A percentile compares a stretch with the other conserved stretches of the same genome.
Conservation (phyloP, 2,888 invertebrate genomes). For the Hemaris fuciformis region DNA sequence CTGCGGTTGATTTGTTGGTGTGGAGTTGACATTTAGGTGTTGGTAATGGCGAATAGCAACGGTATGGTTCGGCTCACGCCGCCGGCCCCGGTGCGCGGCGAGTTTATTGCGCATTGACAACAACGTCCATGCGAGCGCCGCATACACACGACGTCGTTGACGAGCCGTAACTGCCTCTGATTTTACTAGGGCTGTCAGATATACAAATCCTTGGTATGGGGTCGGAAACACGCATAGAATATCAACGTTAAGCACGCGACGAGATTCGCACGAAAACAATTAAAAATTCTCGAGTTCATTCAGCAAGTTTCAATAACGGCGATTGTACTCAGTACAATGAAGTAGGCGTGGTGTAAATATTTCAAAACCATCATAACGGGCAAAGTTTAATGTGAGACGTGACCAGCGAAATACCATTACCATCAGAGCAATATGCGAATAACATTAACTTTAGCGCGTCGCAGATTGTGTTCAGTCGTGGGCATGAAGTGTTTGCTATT, state of each 20-base stretch:
- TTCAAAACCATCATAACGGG: neutral
- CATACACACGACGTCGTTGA: conserved; percentile 71
- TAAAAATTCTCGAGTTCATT: neutral
- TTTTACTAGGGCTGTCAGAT: conserved; percentile 35
- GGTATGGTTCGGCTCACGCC: conserved; percentile 25
- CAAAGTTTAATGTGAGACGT: neutral
- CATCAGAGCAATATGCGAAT: neutral
- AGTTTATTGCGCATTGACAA: conserved; percentile 66
- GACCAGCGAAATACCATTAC: neutral
- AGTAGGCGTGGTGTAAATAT: neutral
- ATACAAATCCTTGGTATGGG: conserved; percentile 11
- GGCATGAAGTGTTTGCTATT: neutral
- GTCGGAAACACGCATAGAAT: conserved; percentile 12
- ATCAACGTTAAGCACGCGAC: neutral
- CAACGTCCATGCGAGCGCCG: conserved; percentile 41
- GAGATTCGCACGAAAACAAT: neutral
- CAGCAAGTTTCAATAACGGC: neutral
- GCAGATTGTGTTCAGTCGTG: neutral
- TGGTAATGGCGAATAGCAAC: conserved; percentile 12
- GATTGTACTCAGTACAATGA: neutral
- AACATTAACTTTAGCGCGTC: neutral
- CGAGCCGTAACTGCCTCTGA: conserved; percentile 27
- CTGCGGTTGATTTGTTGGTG: neutral
- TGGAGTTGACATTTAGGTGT: neutral
- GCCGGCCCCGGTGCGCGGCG: conserved; percentile 25